Base-by-base conservation (phyloP, 92 coral and sea anemone genomes). In the Phenganax stokvisi region DNA sequence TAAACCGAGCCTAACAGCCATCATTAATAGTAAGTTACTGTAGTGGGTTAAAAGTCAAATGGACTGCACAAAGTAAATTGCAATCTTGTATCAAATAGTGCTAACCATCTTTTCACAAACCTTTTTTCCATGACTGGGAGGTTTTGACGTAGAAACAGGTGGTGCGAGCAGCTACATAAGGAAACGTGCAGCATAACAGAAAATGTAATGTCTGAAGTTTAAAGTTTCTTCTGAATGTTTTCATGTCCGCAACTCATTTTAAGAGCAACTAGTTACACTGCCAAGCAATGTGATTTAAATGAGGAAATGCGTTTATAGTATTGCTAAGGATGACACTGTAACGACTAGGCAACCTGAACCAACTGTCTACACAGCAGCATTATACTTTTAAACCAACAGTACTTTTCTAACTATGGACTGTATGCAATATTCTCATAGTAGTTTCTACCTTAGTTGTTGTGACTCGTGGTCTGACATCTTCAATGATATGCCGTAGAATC, bases 381-480 rank as follows among this genome's bases (percentile, higher is more conserved):
- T 37, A 20, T 20, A 37, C 65, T 6, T 59, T 6, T 6, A 59
- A 59, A 59, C 20, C 1, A 61, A 61, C 67, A 61, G 7, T 8
- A 61, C 67, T 8, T 61, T 7, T 61, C 67, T 17, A 61, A 61
- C 47, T 61, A 61, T 61, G 10, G n/a, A 15, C 67, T 61, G 25
- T 37, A 37, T 37, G 47, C 47, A 2, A 37, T 5, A 61, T 61
- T n/a, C 16, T 2, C 12, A 37, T 68, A 6, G 37, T 28, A 61
- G 44, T 51, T 66, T 64, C 27, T 72, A 90, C 94, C 91, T 90
- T 90, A 65, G 94, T 88, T 61, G 83, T 90, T n/a, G 87, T 81
- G 72, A 67, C 65, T 75, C 81, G 80, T 7, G 91, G 94, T 71
- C 56, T 86, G 29, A 86, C 64, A 74, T 90, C 94, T 54, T 90